A percentile compares a stretch with the other conserved stretches of the same genome.
Evolutionary conservation across 2,113 vertebrate genomes (phyloP).

Genomic region (Talpa occidentalis): DNA sequence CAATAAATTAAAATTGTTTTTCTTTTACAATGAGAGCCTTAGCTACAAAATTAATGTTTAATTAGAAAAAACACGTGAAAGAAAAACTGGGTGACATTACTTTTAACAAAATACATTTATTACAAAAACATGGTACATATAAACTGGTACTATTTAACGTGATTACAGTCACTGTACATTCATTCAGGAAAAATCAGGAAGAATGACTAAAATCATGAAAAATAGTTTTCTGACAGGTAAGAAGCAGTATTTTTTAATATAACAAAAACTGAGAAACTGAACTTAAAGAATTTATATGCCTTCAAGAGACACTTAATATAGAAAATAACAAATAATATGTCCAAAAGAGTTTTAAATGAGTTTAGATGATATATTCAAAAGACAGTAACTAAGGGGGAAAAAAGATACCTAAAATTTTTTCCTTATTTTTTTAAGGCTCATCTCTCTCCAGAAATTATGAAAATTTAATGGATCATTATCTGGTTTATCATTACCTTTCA

Average conservation of each 20-base stretch:
- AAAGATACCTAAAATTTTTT: not conserved
- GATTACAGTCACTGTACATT: slow-evolving; percentile 19
- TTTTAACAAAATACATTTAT: slow-evolving; percentile 52
- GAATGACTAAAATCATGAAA: not conserved
- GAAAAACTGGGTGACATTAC: slow-evolving; percentile 1
- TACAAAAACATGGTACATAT: not conserved
- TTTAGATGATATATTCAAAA: slow-evolving; percentile 47
- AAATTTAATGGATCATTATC: slow-evolving; percentile 37
- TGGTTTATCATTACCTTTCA: not conserved
- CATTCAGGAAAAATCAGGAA: slow-evolving; percentile 29
- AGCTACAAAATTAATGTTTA: slow-evolving; percentile 37
- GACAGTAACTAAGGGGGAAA: not conserved
- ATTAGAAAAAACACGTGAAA: not conserved
- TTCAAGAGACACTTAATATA: slow-evolving; percentile 19
- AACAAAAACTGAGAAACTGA: not conserved
- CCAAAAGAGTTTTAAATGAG: slow-evolving; percentile 18
- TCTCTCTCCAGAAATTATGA: slow-evolving; percentile 31
- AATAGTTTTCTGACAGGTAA: not conserved
- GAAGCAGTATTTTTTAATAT: not conserved
- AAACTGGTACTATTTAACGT: slow-evolving; percentile 43
- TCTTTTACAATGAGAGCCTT: slow-evolving; percentile 25
- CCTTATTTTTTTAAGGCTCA: slow-evolving; percentile 28
- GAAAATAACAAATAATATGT: slow-evolving; percentile 35
- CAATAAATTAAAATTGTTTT: slow-evolving; percentile 40
- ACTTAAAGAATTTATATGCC: not conserved